phyloP scores from a whole-genome alignment of 1,140 invertebrate species.

The Camponotus floridanus region DNA sequence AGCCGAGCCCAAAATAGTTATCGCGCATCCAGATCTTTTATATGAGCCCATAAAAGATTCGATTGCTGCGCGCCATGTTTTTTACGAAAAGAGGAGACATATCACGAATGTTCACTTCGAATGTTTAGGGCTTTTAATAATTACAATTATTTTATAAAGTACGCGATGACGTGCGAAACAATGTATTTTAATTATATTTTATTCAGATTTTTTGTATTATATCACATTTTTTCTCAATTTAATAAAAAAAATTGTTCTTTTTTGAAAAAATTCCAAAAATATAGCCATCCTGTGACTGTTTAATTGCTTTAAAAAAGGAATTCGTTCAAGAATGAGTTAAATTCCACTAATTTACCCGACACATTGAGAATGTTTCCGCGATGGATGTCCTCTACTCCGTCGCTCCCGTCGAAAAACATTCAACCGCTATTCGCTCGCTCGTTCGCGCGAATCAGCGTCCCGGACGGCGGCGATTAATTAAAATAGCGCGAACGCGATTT shows the following conservation, averaged over 20 bases:
- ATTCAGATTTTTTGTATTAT: too few relatives aligned
- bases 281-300: background rate
- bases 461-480: constrained; percentile 82
- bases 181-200: constrained; percentile 8
- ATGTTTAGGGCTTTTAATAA: background rate
- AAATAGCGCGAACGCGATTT: constrained; percentile 83
- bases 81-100: background rate
- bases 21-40: constrained; percentile 43
- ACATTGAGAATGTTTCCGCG: background rate
- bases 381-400: constrained; percentile 12
- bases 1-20: constrained; percentile 28
- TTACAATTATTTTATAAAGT: background rate
- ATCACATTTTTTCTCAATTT: too few relatives aligned
- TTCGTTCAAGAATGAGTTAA: background rate
- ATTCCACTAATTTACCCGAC: constrained; percentile 34
- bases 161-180: background rate
- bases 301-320: background rate
- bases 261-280: background rate
- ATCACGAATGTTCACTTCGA: too few relatives aligned
- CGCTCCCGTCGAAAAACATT: constrained; percentile 21
- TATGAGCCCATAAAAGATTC: background rate
- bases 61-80: background rate
- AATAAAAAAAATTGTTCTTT: background rate
- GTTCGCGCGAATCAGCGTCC: constrained; percentile 21
- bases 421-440: constrained; percentile 40